phyloP scores from a whole-genome alignment of 2,113 vertebrate species.

The Taurulus bubalis region DNA sequence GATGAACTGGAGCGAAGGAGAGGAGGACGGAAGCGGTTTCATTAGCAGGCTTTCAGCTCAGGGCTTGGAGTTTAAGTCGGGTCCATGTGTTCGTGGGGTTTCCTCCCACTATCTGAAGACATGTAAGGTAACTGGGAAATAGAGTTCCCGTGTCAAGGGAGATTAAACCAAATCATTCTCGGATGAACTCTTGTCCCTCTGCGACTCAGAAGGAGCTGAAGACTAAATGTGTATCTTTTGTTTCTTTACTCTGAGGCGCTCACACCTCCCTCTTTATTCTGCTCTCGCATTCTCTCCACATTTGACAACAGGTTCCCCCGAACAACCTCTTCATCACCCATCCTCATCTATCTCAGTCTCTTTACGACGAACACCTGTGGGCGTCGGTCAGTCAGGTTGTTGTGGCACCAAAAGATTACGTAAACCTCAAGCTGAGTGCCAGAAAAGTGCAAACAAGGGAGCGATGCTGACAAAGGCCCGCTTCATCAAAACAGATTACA shows the following conservation, averaged over 20 bases:
- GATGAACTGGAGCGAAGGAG: slow-evolving; percentile 9
- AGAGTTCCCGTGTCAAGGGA: not conserved
- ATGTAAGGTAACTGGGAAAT: slow-evolving; percentile 2
- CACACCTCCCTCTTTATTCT: not conserved
- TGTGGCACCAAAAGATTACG: slow-evolving; percentile 45
- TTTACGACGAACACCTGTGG: slow-evolving; percentile 27
- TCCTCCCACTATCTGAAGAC: not conserved
- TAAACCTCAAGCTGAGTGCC: slow-evolving; percentile 47
- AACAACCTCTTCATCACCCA: slow-evolving; percentile 15
- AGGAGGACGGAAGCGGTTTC: slow-evolving; percentile 3
- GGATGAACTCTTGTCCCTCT: slow-evolving; percentile 11
- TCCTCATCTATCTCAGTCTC: slow-evolving; percentile 10
- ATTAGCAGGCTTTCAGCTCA: slow-evolving; percentile 10
- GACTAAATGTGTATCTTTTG: slow-evolving; percentile 15
- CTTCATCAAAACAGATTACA: slow-evolving; percentile 57
- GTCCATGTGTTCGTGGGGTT: slow-evolving; percentile 12
- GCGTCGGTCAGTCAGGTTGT: slow-evolving; percentile 44
- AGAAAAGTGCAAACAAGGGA: slow-evolving; percentile 40
- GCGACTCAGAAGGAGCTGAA: slow-evolving; percentile 6
- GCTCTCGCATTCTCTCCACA: slow-evolving; percentile 23
- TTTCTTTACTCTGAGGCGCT: slow-evolving; percentile 22
- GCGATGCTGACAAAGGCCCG: slow-evolving; percentile 51
- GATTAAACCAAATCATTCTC: slow-evolving; percentile 10
- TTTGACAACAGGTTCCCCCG: slow-evolving; percentile 6
- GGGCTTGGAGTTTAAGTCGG: not conserved